These are phyloP conservation scores for Oreocharis arfaki DNA, from an alignment of 2,113 vertebrate species.

Conservation along the genomic window DNA sequence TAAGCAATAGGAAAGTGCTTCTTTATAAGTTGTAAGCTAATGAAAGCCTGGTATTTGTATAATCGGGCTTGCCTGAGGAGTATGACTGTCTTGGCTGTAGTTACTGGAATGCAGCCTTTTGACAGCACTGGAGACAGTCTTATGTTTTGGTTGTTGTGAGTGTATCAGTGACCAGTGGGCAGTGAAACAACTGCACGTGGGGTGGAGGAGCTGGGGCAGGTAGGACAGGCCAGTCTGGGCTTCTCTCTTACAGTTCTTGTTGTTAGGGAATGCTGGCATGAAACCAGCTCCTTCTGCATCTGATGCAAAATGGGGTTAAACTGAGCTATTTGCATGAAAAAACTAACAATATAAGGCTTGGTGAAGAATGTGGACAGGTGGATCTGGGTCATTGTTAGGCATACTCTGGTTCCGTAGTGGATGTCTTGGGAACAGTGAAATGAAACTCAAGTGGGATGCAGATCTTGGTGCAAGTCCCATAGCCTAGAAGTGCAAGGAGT, in stretches of 20 bases:
- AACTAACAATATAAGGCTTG: too few relatives aligned
- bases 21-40: neutral
- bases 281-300: neutral
- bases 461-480: neutral
- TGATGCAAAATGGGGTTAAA: neutral
- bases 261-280: neutral
- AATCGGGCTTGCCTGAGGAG: neutral
- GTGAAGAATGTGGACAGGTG: neutral
- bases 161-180: neutral
- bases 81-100: neutral
- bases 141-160: neutral
- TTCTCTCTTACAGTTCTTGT: neutral
- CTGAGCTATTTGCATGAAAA: neutral
- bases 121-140: neutral
- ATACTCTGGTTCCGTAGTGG: neutral
- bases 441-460: neutral
- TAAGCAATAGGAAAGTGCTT: neutral
- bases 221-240: neutral
- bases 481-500: neutral
- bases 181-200: fast-evolving
- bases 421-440: neutral
- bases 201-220: neutral
- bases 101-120: neutral
- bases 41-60: neutral
- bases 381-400: neutral